Conservation (phyloP, 2,888 invertebrate genomes). For the Charanyca ferruginea region DNA sequence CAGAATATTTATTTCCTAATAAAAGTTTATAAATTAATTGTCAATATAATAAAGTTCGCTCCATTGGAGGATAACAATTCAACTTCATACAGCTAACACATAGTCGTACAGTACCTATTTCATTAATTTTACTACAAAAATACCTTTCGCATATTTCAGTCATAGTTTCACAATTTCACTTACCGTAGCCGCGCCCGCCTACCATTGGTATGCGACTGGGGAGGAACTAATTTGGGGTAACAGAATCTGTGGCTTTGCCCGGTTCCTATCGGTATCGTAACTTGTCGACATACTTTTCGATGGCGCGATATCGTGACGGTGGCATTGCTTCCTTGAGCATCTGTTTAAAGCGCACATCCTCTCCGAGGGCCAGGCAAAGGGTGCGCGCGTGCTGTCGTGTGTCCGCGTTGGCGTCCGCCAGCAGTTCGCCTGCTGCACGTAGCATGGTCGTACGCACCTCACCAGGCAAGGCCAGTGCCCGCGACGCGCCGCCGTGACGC, state of each 20-base stretch:
- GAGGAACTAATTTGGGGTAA: constrained; percentile 22
- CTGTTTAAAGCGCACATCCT: constrained; percentile 94
- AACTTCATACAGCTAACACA: constrained; percentile 58
- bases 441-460: constrained; percentile 96
- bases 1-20: constrained; percentile 61
- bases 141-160: constrained; percentile 86
- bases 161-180: constrained; percentile 63
- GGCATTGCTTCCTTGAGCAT: constrained; percentile 95
- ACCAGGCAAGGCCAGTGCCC: constrained; percentile 93
- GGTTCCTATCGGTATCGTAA: constrained; percentile 80
- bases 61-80: constrained; percentile 81
- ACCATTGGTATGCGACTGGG: not conserved
- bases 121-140: constrained; percentile 76
- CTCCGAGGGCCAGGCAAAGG: constrained; percentile 94
- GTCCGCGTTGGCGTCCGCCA: constrained; percentile 96
- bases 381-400: constrained; percentile 95
- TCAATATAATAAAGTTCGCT: constrained; percentile 71
- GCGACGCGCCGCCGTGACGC: constrained; percentile 94
- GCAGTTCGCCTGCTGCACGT: constrained; percentile 95
- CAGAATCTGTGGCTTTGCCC: not conserved
- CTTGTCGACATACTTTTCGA: constrained; percentile 95
- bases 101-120: constrained; percentile 25
- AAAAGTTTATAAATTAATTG: constrained; percentile 66
- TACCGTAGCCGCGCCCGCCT: constrained; percentile 26
- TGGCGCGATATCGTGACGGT: constrained; percentile 94